Base-by-base conservation (phyloP, 2,888 invertebrate genomes). In the Phytoseiulus persimilis region DNA sequence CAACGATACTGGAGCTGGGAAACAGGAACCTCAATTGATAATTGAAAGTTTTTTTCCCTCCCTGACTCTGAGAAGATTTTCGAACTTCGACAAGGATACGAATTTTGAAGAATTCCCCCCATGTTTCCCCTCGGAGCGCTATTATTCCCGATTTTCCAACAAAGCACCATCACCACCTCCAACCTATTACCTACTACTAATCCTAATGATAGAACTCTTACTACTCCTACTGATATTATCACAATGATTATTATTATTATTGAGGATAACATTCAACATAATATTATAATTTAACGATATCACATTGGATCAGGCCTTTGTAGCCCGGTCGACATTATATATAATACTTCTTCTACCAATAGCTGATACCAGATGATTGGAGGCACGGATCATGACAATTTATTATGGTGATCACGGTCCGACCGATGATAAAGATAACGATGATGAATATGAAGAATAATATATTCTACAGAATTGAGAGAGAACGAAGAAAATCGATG, bases 181-280 rank as follows among this genome's bases (percentile, higher is more conserved):
- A 65, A 65, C 65, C 65, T 65, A 39, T 39, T 28, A 65, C 65
- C 65, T n/a, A 65, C 28, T 65, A 65, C 65, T 65, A 65, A 23
- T 65, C 65, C 65, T 65, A 65, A 3, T 65, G 18, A 1, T 65
- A 65, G 65, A 65, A 28, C 14, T 65, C 65, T 65, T 65, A 65
- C 65, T 65, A 65, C 65, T 65, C 65, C 65, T 65, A 65, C 65
- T 65, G 65, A 65, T 65, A 65, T 65, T n/a, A 87, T 87, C 6
- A 87, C 31, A 33, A 87, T 87, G 45, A 87, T 32, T 87, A 32
- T 39, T 87, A 87, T 87, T 32, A 87, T 32, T 45, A 87, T 87
- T 87, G 18, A 14, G 65, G 65, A 65, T 65, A 65, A 65, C 28
- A 65, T 65, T 65, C 65, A 65, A 65, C 65, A 65, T 65, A 28